phyloP scores from a whole-genome alignment of 2,888 invertebrate genomes.

The Watsonalla cultraria region DNA sequence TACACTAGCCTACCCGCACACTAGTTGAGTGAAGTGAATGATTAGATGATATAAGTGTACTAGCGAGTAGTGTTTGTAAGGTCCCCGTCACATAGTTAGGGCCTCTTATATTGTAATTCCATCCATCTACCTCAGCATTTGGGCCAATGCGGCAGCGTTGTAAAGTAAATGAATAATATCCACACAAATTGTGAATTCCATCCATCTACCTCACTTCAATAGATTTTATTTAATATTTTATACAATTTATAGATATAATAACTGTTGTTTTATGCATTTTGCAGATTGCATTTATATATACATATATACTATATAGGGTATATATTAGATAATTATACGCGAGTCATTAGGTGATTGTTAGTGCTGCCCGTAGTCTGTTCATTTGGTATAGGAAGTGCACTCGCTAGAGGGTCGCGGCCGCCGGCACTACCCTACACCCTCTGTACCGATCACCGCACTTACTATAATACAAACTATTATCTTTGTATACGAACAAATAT shows the following conservation, averaged over 20 bases:
- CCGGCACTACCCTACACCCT: slow-evolving; percentile 38
- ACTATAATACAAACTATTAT: slow-evolving; percentile 50
- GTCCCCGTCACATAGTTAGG: slow-evolving; percentile 64
- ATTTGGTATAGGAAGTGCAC: slow-evolving; percentile 59
- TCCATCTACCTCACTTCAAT: slow-evolving; percentile 85
- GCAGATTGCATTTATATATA: slow-evolving; percentile 77
- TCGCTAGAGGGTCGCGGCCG: slow-evolving; percentile 60
- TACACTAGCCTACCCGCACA: slow-evolving; percentile 29
- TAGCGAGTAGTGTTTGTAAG: slow-evolving; percentile 71
- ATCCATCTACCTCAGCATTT: slow-evolving; percentile 80
- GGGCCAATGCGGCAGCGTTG: slow-evolving; percentile 74
- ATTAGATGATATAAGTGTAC: slow-evolving; percentile 48
- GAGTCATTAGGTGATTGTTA: slow-evolving; percentile 68
- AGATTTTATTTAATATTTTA: slow-evolving; percentile 80
- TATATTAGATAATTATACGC: slow-evolving; percentile 74
- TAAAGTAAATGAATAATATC: slow-evolving; percentile 57
- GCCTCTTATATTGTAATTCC: slow-evolving; percentile 76
- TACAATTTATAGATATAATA: slow-evolving; percentile 78
- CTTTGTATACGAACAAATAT: slow-evolving; percentile 76
- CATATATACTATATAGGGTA: slow-evolving; percentile 74
- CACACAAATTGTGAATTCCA: slow-evolving; percentile 82
- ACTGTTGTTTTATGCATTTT: slow-evolving; percentile 79
- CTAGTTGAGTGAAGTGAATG: slow-evolving; percentile 43
- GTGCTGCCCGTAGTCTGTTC: slow-evolving; percentile 62
- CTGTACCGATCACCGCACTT: slow-evolving; percentile 55